phyloP scores from a whole-genome alignment of 2,113 vertebrate species.

The Anser cygnoides region DNA sequence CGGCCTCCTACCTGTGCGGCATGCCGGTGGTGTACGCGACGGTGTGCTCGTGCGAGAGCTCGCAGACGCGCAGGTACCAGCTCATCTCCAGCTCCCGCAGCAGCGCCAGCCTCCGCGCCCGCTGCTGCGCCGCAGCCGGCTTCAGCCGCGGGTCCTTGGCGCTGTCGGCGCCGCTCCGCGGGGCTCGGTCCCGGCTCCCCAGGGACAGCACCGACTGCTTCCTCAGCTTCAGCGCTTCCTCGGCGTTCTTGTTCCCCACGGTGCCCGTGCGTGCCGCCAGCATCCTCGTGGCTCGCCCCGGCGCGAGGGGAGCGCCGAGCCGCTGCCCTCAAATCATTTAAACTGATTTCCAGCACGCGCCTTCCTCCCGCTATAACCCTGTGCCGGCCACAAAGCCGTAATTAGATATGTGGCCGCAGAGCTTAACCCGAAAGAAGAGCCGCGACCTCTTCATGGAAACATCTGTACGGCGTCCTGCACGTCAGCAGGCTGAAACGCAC shows the following conservation, averaged over 20 bases:
- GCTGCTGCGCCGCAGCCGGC: conserved; percentile 56
- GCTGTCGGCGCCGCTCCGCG: conserved; percentile 79
- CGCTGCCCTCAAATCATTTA: conserved; percentile 48
- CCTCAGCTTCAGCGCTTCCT: conserved; percentile 75
- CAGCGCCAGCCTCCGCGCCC: conserved; percentile 78
- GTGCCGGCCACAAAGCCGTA: conserved; percentile 80
- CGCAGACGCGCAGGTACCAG: conserved; percentile 90
- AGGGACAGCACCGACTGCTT: conserved; percentile 83
- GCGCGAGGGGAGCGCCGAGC: background rate
- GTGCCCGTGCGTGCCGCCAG: conserved; percentile 86
- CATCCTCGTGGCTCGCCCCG: conserved; percentile 71
- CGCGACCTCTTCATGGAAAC: conserved; percentile 69
- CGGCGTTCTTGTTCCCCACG: conserved; percentile 72
- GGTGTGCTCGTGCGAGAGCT: conserved; percentile 84
- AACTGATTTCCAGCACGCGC: conserved; percentile 56
- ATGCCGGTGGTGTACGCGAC: conserved; percentile 86
- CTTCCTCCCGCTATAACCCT: conserved; percentile 81
- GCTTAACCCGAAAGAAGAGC: conserved; percentile 71
- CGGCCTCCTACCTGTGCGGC: conserved; percentile 86
- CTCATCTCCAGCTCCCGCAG: conserved; percentile 90
- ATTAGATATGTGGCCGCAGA: conserved; percentile 78
- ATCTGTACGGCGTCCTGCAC: conserved; percentile 21
- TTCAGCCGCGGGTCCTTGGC: conserved; percentile 70
- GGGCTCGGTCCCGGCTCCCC: conserved; percentile 70
- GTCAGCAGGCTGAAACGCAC: background rate